phyloP scores from a whole-genome alignment of 2,113 vertebrate genomes.

The Nymphicus hollandicus region DNA sequence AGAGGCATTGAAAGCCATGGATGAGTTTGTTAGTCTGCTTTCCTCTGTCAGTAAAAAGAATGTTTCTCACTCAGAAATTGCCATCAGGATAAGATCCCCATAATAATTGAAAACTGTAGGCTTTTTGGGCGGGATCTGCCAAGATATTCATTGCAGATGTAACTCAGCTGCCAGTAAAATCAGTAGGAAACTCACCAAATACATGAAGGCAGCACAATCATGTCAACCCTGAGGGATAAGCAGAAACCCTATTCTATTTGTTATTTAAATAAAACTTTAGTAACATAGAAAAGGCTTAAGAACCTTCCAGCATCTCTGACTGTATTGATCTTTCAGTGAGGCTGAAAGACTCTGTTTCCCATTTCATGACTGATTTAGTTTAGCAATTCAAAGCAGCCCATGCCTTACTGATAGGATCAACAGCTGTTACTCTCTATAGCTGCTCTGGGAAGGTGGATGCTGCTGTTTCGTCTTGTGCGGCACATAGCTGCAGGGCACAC shows the following conservation, averaged over 20 bases:
- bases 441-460: background rate
- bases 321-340: background rate
- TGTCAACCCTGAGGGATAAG: background rate
- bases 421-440: background rate
- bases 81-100: background rate
- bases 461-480: background rate
- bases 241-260: background rate
- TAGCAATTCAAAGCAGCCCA: background rate
- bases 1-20: background rate
- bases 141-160: background rate
- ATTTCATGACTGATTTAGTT: background rate
- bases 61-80: background rate
- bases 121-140: background rate
- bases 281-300: background rate
- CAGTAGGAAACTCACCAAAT: background rate
- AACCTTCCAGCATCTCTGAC: background rate
- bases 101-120: background rate
- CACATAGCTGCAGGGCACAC: fast-evolving
- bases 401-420: background rate
- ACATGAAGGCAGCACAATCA: background rate
- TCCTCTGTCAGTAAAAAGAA: background rate
- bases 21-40: background rate
- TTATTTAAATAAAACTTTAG: background rate
- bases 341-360: background rate
- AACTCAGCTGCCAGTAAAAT: background rate